Evolutionary conservation across 2,888 invertebrate species (phyloP), one percentile per base, ranked within the genome.

Genomic region (Athalia rosae): DNA sequence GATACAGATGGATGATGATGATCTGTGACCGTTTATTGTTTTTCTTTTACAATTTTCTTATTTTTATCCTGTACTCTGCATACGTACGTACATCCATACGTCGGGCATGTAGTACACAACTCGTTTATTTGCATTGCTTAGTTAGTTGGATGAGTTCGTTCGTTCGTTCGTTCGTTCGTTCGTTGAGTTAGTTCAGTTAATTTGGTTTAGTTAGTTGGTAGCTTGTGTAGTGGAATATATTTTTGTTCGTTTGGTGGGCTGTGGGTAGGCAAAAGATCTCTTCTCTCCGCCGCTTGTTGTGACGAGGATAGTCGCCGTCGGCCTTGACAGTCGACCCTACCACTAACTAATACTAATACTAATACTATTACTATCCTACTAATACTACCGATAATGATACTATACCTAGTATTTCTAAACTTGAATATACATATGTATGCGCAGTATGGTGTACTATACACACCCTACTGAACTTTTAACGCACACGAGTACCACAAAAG

Each of bases 291-390:
- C 56, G 43, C 9, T 59, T 74, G 74, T 74, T 74, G 74, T 74
- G 74, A 59, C 61, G 61, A 61, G 74, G 61, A 61, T 74, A 74
- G 74, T 74, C 74, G 48, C n/a, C 9, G 48, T 11, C 74, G 48
- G 84, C 87, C 88, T 87, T 88, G 88, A 86, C 87, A 87, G 85
- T 85, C 86, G 87, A 87, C 86, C 86, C 84, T 82, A 82, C 80
- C 82, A 79, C 78, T 63, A 61, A 9, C 9, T 15, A 61, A 13
- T 61, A n/a, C 61, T 28, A 8, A 8, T 28, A 15, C 28, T 9
- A 9, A 13, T 13, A 61, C 61, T 7, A 61, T 8, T 15, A 74
- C 47, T 15, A 50, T 3, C 13, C 62, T 45, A 43, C 15, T 50
- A 15, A 7, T n/a, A 71, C 69, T 53, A 58, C 45, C 50, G 67